phyloP scores from a whole-genome alignment of 1,140 invertebrate genomes.

The Oscheius sp. region DNA sequence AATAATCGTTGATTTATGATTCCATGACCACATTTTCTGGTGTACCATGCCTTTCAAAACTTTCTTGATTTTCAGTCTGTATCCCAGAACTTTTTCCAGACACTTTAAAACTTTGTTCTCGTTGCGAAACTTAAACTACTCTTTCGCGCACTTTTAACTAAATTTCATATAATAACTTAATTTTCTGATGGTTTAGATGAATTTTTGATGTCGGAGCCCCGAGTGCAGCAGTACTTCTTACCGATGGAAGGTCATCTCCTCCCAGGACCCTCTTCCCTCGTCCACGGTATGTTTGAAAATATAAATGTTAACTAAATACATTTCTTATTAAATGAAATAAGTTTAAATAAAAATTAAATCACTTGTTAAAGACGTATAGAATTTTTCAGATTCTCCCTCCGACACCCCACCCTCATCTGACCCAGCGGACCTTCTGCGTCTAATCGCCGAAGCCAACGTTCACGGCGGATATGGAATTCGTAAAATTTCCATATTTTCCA shows the following conservation, averaged over 20 bases:
- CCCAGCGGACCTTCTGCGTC: not conserved
- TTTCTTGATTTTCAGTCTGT: not conserved
- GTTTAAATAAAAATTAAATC: too few species aligned
- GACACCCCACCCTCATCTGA: not conserved
- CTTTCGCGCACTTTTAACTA: too few species aligned
- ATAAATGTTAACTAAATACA: not conserved
- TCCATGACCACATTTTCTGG: too few species aligned
- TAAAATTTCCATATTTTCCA: not conserved
- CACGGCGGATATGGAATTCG: not conserved
- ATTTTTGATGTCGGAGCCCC: not conserved
- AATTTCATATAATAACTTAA: not conserved
- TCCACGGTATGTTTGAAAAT: not conserved
- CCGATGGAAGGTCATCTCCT: constrained; percentile 19
- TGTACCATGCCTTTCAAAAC: not conserved
- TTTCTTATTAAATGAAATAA: too few species aligned
- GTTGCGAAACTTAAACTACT: not conserved
- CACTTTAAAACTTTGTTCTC: not conserved
- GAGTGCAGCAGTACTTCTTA: constrained; percentile 18
- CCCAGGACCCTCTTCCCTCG: not conserved
- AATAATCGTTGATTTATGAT: too few species aligned
- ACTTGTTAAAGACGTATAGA: too few species aligned
- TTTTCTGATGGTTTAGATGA: not conserved
- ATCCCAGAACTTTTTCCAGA: not conserved
- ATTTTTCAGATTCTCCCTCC: not conserved
- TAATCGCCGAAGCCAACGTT: not conserved